Base-by-base conservation (phyloP, 2,888 invertebrate species). In the Plusia festucae region DNA sequence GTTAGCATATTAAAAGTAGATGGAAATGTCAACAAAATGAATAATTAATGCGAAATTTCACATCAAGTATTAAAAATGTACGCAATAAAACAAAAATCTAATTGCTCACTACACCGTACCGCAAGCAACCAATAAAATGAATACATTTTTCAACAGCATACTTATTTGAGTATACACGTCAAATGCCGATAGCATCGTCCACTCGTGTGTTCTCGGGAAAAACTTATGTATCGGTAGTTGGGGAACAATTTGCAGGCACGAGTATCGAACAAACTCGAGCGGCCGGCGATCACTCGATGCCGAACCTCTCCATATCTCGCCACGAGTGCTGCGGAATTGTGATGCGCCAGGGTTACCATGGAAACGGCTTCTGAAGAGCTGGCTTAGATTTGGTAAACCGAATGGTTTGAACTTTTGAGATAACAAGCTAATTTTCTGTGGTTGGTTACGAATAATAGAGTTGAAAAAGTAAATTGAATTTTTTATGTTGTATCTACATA, bases 261-360 rank as follows among this genome's bases (percentile, higher is more conserved):
- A 78, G 74, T 69, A 69, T 75, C 69, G 78, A 65, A 51, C 53
- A 51, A 74, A 73, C 75, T 65, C 62, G 74, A 65, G 62, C 51
- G 67, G 77, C 49, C n/a, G 59, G 62, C 78, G 70, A 75, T 75
- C 69, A 73, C 75, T 74, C 74, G 74, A 75, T 65, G 78, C 64
- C 60, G 60, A 68, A 68, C 61, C 74, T 73, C 78, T 75, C 74
- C 74, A 78, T 78, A 73, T 73, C 74, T 69, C 27, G 74, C 65
- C 58, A 57, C 70, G 58, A 75, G 75, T 44, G 32, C 65, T 69
- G 65, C 63, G 57, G 62, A 57, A 73, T 73, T 78, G 70, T 65
- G 70, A 65, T 69, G 78, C 51, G 40, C 60, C 54, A 73, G 73
- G 77, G 77, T 11, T 77, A 34, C 27, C 62, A 18, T 46, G 46